A percentile compares a stretch with the other conserved stretches of the same genome.
Evolutionary conservation across 1,140 invertebrate species (phyloP).

Genomic region (Aethina tumida): DNA sequence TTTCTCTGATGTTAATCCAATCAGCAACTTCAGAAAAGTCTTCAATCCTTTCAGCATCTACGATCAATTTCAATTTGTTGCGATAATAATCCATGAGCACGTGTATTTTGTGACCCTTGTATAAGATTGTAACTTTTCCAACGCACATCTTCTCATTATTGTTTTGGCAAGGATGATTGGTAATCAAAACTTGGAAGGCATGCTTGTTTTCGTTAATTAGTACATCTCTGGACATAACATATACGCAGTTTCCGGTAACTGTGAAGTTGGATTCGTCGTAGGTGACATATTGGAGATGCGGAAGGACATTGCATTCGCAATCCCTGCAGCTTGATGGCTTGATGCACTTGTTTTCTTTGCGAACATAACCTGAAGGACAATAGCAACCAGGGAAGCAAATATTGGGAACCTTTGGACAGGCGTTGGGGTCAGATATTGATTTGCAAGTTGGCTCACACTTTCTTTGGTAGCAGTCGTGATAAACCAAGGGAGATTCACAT

Average conservation of each 20-base stretch:
- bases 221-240: conserved; percentile 57
- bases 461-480: conserved; percentile 66
- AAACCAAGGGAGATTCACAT: conserved; percentile 61
- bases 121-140: conserved; percentile 51
- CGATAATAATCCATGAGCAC: conserved; percentile 20
- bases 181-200: conserved; percentile 48
- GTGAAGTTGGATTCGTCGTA: conserved; percentile 64
- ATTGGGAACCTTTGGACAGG: conserved; percentile 49
- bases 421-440: conserved; percentile 44
- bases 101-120: conserved; percentile 45
- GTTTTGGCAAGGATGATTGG: conserved; percentile 48
- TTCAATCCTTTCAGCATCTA: conserved; percentile 33
- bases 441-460: conserved; percentile 64
- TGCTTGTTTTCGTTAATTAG: conserved; percentile 39
- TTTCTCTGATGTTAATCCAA: conserved; percentile 37
- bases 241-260: conserved; percentile 69
- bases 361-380: conserved; percentile 66
- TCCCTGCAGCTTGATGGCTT: conserved; percentile 61
- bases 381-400: conserved; percentile 74
- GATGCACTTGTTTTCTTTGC: conserved; percentile 58
- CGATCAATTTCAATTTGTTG: conserved; percentile 27
- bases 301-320: conserved; percentile 65
- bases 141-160: conserved; percentile 43
- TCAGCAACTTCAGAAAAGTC: conserved; percentile 31
- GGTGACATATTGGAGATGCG: conserved; percentile 59